Evolutionary conservation across 92 coral and sea anemone genomes (phyloP).

Genomic region (Hydrozoanthus gracilis): DNA sequence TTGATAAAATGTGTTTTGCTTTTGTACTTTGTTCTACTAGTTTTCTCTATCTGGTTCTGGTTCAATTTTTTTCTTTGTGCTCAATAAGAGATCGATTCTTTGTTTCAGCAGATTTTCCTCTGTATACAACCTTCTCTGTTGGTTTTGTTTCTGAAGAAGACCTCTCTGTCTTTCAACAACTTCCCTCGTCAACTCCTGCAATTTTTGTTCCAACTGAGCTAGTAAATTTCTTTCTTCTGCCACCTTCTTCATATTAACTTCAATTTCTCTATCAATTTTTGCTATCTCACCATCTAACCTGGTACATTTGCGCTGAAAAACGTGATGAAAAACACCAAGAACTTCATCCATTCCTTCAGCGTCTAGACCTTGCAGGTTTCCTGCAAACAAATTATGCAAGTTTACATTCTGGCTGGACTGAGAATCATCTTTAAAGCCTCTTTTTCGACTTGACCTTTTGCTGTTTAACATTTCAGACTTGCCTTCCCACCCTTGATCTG

Average conservation of each 20-base stretch:
- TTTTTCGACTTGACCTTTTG: neutral
- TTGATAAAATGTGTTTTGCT: neutral
- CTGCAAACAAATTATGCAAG: neutral
- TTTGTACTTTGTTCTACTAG: neutral
- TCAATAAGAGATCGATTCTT: neutral
- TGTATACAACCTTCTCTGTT: neutral
- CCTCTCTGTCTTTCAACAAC: constrained; percentile 2
- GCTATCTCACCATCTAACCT: neutral
- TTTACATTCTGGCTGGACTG: neutral
- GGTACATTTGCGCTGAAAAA: neutral
- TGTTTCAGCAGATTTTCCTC: neutral
- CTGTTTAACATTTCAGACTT: neutral
- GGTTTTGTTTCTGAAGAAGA: neutral
- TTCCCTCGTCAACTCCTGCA: neutral
- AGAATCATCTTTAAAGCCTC: neutral
- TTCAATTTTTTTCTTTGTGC: neutral
- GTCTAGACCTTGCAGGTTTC: neutral
- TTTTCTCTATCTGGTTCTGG: neutral
- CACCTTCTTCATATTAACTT: neutral
- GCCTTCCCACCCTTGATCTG: neutral
- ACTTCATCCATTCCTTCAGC: neutral
- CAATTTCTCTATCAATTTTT: neutral
- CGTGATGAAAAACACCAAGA: neutral
- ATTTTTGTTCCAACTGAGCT: neutral
- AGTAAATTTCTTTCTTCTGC: neutral